Base-by-base conservation (phyloP, 2,888 invertebrate genomes). In the Hartigia nigra region DNA sequence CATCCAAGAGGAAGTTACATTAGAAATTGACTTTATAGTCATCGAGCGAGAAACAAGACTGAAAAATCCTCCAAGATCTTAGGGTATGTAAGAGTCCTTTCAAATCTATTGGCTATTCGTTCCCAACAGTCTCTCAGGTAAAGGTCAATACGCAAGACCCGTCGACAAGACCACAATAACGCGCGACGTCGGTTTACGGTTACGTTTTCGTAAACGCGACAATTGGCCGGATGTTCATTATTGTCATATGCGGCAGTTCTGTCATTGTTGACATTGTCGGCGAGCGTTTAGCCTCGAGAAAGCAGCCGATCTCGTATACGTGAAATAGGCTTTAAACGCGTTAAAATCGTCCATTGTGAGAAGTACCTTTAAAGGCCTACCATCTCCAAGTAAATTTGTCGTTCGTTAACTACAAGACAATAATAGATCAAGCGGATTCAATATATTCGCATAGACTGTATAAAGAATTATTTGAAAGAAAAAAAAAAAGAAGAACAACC, bases 191-290 rank as follows among this genome's bases (percentile, higher is more conserved):
- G 72, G 72, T 72, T 31, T 55, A 55, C 55, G 55, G 55, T 23
- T 55, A 23, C 55, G 55, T 55, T 55, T 72, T 72, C 72, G 84
- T 75, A 76, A 85, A 87, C 86, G 87, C 88, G 90, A 90, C 90
- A 91, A 91, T 91, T 90, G 91, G 91, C 91, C 91, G 91, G 91
- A 91, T 91, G 91, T 91, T 91, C 86, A 89, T 89, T 88, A 88
- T 88, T 75, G 31, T 72, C 72, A 34, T 23, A 23, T 12, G 72
- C 12, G 31, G 81, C 35, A 79, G 81, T 78, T 76, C 76, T 76
- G 72, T 80, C 81, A 78, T 80, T 79, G 82, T 81, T 78, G 81
- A 80, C 81, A 88, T 89, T 88, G 87, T 89, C 81, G 83, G 80
- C 9, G 9, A 23, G 80, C 86, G 83, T 88, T 88, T 88, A 84